Evolutionary conservation across 2,888 invertebrate species (phyloP), one percentile per base, ranked within the genome.

Genomic region (Catocala sponsa): DNA sequence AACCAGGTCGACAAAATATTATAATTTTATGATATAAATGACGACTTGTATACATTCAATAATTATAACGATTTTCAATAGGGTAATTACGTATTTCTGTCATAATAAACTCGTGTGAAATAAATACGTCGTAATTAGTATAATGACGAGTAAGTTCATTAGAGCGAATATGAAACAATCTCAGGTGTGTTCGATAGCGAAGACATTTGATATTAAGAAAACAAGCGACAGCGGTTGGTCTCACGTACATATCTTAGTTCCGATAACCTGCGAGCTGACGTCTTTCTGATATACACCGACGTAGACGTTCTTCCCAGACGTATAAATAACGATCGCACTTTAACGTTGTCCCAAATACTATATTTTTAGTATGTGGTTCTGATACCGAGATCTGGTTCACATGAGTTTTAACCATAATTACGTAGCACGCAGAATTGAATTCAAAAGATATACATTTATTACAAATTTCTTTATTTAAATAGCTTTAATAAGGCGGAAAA

Each of bases 261-360:
- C 71, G 82, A 84, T 85, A 82, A 83, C 79, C 75, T 68, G 56
- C 61, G 48, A 66, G 65, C 66, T 72, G 69, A 78, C 72, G 73
- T 74, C 72, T 55, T 65, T 68, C 72, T 78, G 76, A 81, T 79
- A 81, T 75, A 76, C 72, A 74, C 68, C 71, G 56, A 51, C 38
- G 58, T 33, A 58, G 53, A 66, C 55, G 63, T 48, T 60, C 63
- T 73, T 70, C 64, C 65, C 72, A 67, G 52, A 65, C 67, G 56
- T 60, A 71, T 66, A 71, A 60, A 62, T 65, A 70, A 70, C 58
- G 74, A 71, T 72, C 70, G 59, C 54, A 67, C 59, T 72, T 65
- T 68, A 70, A 71, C 68, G 61, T 56, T 66, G 60, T 53, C 62
- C 54, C 41, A 35, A 59, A 66, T 63, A 57, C 43, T 25, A 10